A percentile compares a stretch with the other conserved stretches of the same genome.
Evolutionary conservation across 2,113 vertebrate genomes (phyloP).

Genomic region (Sylvilagus bachmani): DNA sequence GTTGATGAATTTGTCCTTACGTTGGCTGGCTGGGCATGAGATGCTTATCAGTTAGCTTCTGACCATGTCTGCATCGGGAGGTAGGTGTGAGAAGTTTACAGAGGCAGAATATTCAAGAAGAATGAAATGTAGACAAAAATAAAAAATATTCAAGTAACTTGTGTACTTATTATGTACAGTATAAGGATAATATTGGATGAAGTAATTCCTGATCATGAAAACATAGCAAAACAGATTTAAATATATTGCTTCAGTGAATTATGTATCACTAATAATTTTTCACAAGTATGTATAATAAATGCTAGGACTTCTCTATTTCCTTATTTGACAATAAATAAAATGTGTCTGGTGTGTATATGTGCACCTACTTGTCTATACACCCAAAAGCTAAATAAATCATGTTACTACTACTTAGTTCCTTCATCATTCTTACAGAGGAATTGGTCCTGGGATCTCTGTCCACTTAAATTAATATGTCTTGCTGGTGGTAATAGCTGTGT

Average conservation of each 20-base stretch:
- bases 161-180: constrained; percentile 19
- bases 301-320: background rate
- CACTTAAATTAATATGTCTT: background rate
- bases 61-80: background rate
- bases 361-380: background rate
- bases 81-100: constrained; percentile 46
- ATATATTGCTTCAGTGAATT: background rate
- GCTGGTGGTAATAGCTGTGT: background rate
- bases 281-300: background rate
- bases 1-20: background rate
- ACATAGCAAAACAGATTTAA: background rate
- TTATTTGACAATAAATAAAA: background rate
- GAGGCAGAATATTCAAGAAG: constrained; percentile 34
- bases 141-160: constrained; percentile 32
- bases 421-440: background rate
- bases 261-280: background rate
- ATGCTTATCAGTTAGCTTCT: constrained; percentile 5
- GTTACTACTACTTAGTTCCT: constrained; percentile 5
- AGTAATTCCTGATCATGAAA: background rate
- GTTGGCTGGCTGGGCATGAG: background rate
- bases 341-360: rapidly evolving
- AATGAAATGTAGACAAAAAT: constrained; percentile 57
- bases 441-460: background rate
- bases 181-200: background rate
- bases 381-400: background rate